A percentile compares a stretch with the other conserved stretches of the same genome.
Evolutionary conservation across 2,888 invertebrate genomes (phyloP).

Genomic region (Pseudanteris insignis): DNA sequence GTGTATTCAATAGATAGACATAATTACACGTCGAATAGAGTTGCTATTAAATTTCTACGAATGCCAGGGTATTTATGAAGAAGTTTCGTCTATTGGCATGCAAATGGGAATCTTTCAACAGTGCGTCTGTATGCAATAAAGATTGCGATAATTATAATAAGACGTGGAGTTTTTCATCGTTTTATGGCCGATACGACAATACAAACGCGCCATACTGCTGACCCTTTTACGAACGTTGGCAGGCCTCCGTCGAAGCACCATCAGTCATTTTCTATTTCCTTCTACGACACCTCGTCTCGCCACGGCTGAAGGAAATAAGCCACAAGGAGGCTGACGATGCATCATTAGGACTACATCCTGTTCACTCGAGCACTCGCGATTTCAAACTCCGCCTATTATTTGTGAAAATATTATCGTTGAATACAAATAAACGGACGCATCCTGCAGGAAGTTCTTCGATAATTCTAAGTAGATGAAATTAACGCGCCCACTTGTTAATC

Average conservation of each 20-base stretch:
- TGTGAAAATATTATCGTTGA: conserved; percentile 25
- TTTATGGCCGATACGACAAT: conserved; percentile 8
- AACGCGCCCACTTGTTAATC: no score
- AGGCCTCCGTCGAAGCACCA: conserved; percentile 28
- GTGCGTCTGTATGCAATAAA: conserved; percentile 13
- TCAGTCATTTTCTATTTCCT: conserved; percentile 41
- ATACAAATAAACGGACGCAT: conserved; percentile 18
- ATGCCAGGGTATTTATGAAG: conserved; percentile 6
- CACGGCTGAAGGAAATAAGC: conserved; percentile 26
- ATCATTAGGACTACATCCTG: conserved; percentile 32
- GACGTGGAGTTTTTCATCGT: conserved; percentile 2
- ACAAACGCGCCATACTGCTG: conserved; percentile 8
- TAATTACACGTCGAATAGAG: background rate
- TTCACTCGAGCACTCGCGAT: conserved; percentile 12
- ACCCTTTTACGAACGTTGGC: conserved; percentile 28
- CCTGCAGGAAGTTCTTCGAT: conserved; percentile 14
- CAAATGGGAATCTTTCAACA: conserved; percentile 7
- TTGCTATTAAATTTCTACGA: conserved; percentile 6
- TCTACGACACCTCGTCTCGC: conserved; percentile 21
- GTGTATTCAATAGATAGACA: background rate
- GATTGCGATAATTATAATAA: conserved; percentile 26
- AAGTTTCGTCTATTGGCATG: conserved; percentile 20
- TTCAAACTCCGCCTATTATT: conserved; percentile 22
- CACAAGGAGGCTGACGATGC: conserved; percentile 26
- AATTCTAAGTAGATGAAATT: conserved; percentile 10